A percentile compares a stretch with the other conserved stretches of the same genome.
Evolutionary conservation across 64 coral and sea anemone genomes (phyloP).

Genomic region (Anthopleura sola): DNA sequence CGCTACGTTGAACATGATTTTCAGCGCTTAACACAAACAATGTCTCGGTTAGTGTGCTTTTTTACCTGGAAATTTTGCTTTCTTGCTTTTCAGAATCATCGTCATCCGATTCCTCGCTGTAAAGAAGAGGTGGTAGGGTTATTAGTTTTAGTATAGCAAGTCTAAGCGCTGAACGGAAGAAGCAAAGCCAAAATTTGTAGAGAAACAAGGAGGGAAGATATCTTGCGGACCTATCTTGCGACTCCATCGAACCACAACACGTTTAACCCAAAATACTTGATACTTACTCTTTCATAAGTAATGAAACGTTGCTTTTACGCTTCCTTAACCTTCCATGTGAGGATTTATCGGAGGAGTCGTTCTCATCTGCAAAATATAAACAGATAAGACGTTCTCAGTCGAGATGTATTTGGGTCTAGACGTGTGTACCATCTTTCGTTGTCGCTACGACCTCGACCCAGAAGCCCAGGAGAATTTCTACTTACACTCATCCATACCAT

Average conservation of each 20-base stretch:
- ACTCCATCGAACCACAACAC: constrained; percentile 12
- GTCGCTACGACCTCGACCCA: neutral
- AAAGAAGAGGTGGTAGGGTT: neutral
- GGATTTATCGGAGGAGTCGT: constrained; percentile 47
- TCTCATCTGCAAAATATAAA: constrained; percentile 34
- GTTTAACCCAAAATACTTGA: neutral
- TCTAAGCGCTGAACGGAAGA: neutral
- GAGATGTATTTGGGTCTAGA: neutral
- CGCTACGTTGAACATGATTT: constrained; percentile 18
- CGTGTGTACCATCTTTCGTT: neutral
- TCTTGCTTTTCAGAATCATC: constrained; percentile 59
- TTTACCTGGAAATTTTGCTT: constrained; percentile 56
- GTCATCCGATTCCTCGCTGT: constrained; percentile 60
- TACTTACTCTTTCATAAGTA: constrained; percentile 65
- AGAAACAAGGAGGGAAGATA: neutral
- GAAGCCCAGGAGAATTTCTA: neutral
- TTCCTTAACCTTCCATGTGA: constrained; percentile 58
- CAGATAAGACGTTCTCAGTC: neutral
- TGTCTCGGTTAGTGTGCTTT: neutral
- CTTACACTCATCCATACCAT: constrained; percentile 25
- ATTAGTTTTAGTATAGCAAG: constrained; percentile 7
- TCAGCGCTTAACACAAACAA: neutral
- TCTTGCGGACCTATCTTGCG: no score
- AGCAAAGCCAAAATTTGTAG: neutral
- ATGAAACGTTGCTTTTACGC: constrained; percentile 43